These are phyloP conservation scores for Chlorops oryzae DNA, from an alignment of 1,140 invertebrate genomes.

Conservation along the genomic window DNA sequence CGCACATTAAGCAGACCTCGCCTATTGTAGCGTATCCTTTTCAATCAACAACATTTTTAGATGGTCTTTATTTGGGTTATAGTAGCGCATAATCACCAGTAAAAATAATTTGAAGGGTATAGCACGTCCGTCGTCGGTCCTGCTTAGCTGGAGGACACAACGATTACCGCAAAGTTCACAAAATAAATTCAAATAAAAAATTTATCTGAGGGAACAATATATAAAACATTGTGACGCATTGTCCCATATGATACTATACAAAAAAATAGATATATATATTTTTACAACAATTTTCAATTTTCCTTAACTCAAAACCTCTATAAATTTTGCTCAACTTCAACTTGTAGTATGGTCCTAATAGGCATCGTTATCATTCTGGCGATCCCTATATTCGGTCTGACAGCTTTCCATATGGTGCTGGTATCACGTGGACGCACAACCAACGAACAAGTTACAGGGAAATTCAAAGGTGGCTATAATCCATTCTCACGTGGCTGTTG, in stretches of 20 bases:
- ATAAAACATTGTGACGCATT: too few species aligned
- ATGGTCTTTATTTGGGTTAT: too few species aligned
- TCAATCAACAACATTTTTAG: too few species aligned
- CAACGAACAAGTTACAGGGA: slow-evolving; percentile 98
- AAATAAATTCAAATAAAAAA: too few species aligned
- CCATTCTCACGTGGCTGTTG: slow-evolving; percentile 92
- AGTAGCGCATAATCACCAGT: too few species aligned
- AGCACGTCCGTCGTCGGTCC: too few species aligned
- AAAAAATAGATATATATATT: slow-evolving; percentile 4
- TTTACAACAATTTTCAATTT: slow-evolving; percentile 19
- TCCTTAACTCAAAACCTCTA: slow-evolving; percentile 50
- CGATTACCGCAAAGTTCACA: too few species aligned
- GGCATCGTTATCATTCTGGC: slow-evolving; percentile 82
- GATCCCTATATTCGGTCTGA: slow-evolving; percentile 95
- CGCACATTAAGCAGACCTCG: slow-evolving; percentile 69
- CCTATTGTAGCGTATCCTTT: slow-evolving; percentile 79
- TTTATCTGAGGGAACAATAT: too few species aligned
- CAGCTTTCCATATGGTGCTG: slow-evolving; percentile 95
- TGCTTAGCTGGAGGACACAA: too few species aligned
- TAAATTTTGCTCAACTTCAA: not conserved
- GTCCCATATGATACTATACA: too few species aligned
- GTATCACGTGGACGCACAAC: slow-evolving; percentile 98
- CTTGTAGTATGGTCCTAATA: slow-evolving; percentile 81
- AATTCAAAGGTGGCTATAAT: slow-evolving; percentile 96
- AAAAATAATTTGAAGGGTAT: too few species aligned